Conservation (phyloP, 2,888 invertebrate genomes). For the Caenorhabditis sp. region DNA sequence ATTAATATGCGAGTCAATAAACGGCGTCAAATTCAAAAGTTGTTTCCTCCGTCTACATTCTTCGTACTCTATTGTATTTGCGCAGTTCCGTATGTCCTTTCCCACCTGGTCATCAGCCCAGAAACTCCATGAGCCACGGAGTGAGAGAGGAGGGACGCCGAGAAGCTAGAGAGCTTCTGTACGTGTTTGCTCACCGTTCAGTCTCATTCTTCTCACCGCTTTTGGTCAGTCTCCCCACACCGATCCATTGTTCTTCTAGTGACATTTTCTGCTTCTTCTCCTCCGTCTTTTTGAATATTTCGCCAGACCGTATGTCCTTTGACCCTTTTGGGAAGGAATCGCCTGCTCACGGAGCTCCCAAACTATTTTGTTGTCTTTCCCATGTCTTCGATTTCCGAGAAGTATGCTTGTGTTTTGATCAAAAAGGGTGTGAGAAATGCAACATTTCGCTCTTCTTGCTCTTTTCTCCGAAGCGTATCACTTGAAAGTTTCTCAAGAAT, state of each 20-base stretch:
- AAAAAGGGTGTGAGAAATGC: conserved; percentile 26
- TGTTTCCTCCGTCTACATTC: conserved; percentile 27
- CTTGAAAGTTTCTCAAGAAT: background rate
- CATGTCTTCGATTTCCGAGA: conserved; percentile 35
- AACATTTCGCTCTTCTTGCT: conserved; percentile 31
- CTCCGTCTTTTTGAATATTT: conserved; percentile 29
- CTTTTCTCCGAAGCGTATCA: background rate
- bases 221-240: conserved; percentile 37
- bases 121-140: conserved; percentile 52
- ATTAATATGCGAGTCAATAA: conserved; percentile 64
- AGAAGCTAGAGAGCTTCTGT: conserved; percentile 38
- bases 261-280: conserved; percentile 39
- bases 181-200: conserved; percentile 64
- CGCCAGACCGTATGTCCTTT: conserved; percentile 38
- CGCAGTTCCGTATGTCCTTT: conserved; percentile 30
- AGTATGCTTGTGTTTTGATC: conserved; percentile 47
- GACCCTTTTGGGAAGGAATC: conserved; percentile 24
- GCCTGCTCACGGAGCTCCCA: conserved; percentile 15
- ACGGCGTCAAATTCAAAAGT: conserved; percentile 54
- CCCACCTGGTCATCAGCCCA: conserved; percentile 36
- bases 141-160: conserved; percentile 24
- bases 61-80: conserved; percentile 45
- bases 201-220: conserved; percentile 38
- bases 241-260: conserved; percentile 54
- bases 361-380: conserved; percentile 26